These are phyloP conservation scores for Sebastiscus tertius DNA, from an alignment of 2,797 vertebrate species.

Conservation along the genomic window DNA sequence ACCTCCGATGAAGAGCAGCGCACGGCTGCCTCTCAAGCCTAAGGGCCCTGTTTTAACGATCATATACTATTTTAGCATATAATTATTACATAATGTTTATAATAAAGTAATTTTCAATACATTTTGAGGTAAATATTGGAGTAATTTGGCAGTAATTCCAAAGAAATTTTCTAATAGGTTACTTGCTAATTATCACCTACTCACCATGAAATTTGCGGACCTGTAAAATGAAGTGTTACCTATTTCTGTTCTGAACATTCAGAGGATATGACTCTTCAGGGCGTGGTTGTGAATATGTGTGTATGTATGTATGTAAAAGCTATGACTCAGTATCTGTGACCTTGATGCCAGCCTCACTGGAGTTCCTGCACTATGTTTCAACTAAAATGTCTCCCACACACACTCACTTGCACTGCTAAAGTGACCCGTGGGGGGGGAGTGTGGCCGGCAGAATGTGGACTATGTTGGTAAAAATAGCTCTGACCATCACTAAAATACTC, in stretches of 20 bases:
- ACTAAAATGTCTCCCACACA: neutral
- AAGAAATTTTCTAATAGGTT: no score
- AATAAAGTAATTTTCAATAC: no score
- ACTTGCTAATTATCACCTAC: no score
- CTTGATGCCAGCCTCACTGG: conserved; percentile 28
- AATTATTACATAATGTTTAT: no score
- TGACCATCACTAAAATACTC: conserved; percentile 45
- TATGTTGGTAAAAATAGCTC: conserved; percentile 70
- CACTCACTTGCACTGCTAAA: conserved; percentile 18
- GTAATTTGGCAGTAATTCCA: no score
- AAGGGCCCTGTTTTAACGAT: no score
- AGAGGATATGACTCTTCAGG: conserved; percentile 28
- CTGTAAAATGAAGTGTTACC: no score
- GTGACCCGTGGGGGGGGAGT: conserved; percentile 48
- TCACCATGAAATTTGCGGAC: no score
- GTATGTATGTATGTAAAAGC: conserved; percentile 7
- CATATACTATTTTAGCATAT: no score
- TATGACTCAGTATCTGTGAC: conserved; percentile 52
- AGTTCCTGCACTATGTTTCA: conserved; percentile 24
- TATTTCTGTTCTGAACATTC: neutral
- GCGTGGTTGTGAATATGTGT: conserved; percentile 9
- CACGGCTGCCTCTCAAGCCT: no score
- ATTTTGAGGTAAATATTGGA: no score
- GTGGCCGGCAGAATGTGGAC: conserved; percentile 61
- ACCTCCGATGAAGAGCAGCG: no score